Base-by-base conservation (phyloP, 2,797 vertebrate species). In the Microctenopoma lineatum region DNA sequence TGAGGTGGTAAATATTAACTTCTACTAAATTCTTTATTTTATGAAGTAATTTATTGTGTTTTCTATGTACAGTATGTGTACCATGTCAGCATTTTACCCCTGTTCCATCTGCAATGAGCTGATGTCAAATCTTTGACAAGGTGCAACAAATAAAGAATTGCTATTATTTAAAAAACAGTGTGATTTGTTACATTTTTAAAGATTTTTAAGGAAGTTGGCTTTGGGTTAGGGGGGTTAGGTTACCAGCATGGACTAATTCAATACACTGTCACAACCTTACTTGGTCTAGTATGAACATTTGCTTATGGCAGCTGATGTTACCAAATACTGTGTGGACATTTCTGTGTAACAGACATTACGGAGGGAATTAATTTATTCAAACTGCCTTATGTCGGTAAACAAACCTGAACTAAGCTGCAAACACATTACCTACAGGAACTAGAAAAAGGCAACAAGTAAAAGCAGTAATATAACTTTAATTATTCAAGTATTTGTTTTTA, bases 41-140 rank as follows among this genome's bases (percentile, higher is more conserved):
- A 86, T 84, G 68, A 85, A 82, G 82, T 90, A 86, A 89, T 76
- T 91, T 89, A 84, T 90, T 90, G 84, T 91, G 87, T 92, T 90
- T 89, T 90, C 79, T 89, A 90, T 92, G 91, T 93, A 90, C 83
- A 92, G 83, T 92, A 87, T 86, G 84, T 91, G 79, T 83, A 82
- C 84, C 79, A 85, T 93, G 86, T 89, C 83, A 81, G 70, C 87
- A 78, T 87, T 89, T 88, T 89, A 79, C 75, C 83, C 87, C 77
- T 75, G 72, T 88, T 84, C 72, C 66, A 81, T 91, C 83, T 92
- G 89, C 93, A 91, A 91, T 91, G 88, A 80, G 87, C 87, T 86
- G 80, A 89, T 92, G 88, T 90, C 81, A 87, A 87, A 81, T 91
- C 91, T 92, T 80, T 90, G 89, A 91, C 75, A 58, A 92, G 57